Evolutionary conservation across 2,797 vertebrate species (phyloP), one percentile per base, ranked within the genome.

Genomic region (Podarcis lilfordi): DNA sequence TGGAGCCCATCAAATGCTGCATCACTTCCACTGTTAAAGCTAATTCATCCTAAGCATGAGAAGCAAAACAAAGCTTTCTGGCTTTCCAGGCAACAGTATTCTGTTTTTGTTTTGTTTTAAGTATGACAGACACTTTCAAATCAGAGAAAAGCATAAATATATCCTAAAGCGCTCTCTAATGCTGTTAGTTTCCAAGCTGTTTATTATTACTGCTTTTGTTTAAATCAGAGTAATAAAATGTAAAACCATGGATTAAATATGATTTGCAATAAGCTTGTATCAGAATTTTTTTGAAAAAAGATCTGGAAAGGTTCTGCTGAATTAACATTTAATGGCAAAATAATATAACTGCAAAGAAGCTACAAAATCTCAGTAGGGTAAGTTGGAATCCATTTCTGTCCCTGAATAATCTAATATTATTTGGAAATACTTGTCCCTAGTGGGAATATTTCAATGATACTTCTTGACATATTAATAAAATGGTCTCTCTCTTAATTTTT

Each of bases 191-290:
- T 84, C 40, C n/a, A 80, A 91, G n/a, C 55, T 90, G 25, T 88
- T 92, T 88, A 72, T 86, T 43, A 64, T 89, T 88, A 90, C 45
- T 55, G 68, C 82, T 84, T 23, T 72, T 91, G 43, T 45, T 82
- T 81, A 72, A 91, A 90, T 89, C 75, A n/a, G 66, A 92, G 68
- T 23, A 88, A 69, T 45, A 80, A 82, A 88, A 81, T 71, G 84
- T 25, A 82, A 83, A 91, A 5, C 32, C 75, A 35, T 74, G 84
- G 77, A 91, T 93, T 92, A 88, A 93, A 64, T 50, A 87, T 86
- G 32, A 25, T 87, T 66, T 90, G 77, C 55, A 40, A n/a, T 84
- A 80, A 87, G 35, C 75, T 69, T 84, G 59, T 89, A 85, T 8
- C 27, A 77, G 35, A 82, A 85, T 83, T 25, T 80, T 90, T 71